These are phyloP conservation scores for Oophaga pumilio DNA, from an alignment of 2,113 vertebrate species.

Conservation along the genomic window DNA sequence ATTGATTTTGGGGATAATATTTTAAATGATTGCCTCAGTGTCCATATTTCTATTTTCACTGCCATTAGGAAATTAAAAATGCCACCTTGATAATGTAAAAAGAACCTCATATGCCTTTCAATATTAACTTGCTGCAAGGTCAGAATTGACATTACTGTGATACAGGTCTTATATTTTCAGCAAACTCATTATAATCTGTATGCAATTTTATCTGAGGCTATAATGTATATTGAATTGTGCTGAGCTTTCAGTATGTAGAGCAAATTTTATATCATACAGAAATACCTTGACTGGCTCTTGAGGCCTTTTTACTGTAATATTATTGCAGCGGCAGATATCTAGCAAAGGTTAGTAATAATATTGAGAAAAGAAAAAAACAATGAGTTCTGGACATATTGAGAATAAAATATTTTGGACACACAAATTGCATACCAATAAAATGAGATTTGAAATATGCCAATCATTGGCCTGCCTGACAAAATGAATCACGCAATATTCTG, in stretches of 20 bases:
- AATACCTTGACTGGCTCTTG: slow-evolving; percentile 30
- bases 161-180: slow-evolving; percentile 50
- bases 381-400: slow-evolving; percentile 32
- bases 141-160: slow-evolving; percentile 44
- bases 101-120: slow-evolving; percentile 33
- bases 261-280: slow-evolving; percentile 50
- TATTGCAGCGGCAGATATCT: slow-evolving; percentile 38
- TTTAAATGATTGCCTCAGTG: not conserved
- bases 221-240: slow-evolving; percentile 54
- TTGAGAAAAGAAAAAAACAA: slow-evolving; percentile 20
- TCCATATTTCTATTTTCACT: not conserved
- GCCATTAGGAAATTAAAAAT: slow-evolving; percentile 1
- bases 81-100: not conserved
- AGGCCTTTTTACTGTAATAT: slow-evolving; percentile 48
- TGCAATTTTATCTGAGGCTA: slow-evolving; percentile 47
- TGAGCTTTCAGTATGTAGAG: slow-evolving; percentile 47
- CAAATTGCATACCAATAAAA: slow-evolving; percentile 36
- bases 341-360: slow-evolving; percentile 43
- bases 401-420: slow-evolving; percentile 45
- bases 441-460: slow-evolving; percentile 38
- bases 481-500: slow-evolving; percentile 19
- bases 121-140: slow-evolving; percentile 47
- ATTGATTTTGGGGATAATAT: not conserved
- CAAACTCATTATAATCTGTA: slow-evolving; percentile 50
- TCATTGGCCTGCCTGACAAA: slow-evolving; percentile 9